Percentiles rank a stretch among this genome's conserved stretches.
Evolutionary conservation across 2,888 invertebrate genomes (phyloP).

Genomic region (Acleris emargana): DNA sequence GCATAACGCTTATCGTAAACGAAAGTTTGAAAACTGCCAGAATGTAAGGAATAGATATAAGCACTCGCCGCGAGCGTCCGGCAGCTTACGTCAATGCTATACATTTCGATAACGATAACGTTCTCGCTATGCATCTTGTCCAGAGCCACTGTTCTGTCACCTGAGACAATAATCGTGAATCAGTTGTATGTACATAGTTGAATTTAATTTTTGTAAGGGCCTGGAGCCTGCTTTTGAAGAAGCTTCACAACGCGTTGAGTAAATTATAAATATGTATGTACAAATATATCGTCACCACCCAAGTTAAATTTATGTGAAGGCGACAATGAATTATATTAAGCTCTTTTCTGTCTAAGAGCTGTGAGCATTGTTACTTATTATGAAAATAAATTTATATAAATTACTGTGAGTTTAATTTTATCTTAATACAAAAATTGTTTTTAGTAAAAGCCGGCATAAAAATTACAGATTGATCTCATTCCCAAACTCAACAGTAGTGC

Average conservation of each 20-base stretch:
- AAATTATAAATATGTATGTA: constrained; percentile 25
- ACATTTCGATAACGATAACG: too few species aligned
- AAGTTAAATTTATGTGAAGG: constrained; percentile 45
- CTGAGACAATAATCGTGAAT: constrained; percentile 34
- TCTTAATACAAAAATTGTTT: too few species aligned
- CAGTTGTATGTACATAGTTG: constrained; percentile 38
- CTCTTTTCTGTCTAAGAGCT: constrained; percentile 57
- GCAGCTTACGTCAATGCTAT: too few species aligned
- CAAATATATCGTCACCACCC: constrained; percentile 13
- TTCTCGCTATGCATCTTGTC: too few species aligned
- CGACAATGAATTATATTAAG: constrained; percentile 52
- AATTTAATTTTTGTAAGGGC: constrained; percentile 37
- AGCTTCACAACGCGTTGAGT: constrained; percentile 33
- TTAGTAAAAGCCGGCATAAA: too few species aligned
- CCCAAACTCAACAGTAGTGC: too few species aligned
- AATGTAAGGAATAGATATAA: too few species aligned
- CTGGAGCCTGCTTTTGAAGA: constrained; percentile 44
- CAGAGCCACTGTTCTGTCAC: background rate
- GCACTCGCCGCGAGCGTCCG: too few species aligned
- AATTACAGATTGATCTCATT: too few species aligned
- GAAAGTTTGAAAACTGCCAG: too few species aligned
- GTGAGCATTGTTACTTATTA: constrained; percentile 65
- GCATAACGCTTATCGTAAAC: too few species aligned
- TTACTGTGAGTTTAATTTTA: constrained; percentile 21
- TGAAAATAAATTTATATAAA: constrained; percentile 66